Evolutionary conservation across 2,113 vertebrate species (phyloP).

Genomic region (Ceyx melanurus): DNA sequence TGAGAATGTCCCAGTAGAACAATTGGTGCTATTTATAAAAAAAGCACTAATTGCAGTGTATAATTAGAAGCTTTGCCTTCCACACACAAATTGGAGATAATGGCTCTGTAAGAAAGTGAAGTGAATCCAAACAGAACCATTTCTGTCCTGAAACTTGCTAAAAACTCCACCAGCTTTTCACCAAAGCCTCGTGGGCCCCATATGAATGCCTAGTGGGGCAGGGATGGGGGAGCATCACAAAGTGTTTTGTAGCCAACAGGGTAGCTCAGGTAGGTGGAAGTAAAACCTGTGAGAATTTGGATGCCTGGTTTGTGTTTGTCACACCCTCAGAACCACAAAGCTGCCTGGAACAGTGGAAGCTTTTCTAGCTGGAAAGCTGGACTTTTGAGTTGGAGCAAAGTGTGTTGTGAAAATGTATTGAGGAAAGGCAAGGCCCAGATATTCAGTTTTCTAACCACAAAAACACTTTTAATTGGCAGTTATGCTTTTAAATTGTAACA

Average conservation of each 20-base stretch:
- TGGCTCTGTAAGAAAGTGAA: constrained; percentile 30
- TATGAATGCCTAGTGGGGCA: not conserved
- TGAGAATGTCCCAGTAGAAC: constrained; percentile 56
- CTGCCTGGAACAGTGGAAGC: not conserved
- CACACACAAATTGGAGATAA: constrained; percentile 48
- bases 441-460: not conserved
- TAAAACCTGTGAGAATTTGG: not conserved
- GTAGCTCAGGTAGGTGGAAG: not conserved
- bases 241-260: not conserved
- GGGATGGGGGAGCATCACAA: not conserved
- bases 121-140: constrained; percentile 24
- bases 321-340: not conserved
- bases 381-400: not conserved
- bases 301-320: not conserved
- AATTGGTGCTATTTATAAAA: constrained; percentile 68
- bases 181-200: not conserved
- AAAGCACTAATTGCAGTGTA: constrained; percentile 22
- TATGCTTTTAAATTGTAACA: not conserved
- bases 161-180: not conserved
- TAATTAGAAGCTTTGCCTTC: constrained; percentile 62
- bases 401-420: not conserved
- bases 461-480: not conserved
- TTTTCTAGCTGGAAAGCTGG: not conserved
- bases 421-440: not conserved
- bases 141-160: constrained; percentile 8